Base-by-base conservation (phyloP, 1,140 invertebrate genomes). In the Drosophila azteca region DNA sequence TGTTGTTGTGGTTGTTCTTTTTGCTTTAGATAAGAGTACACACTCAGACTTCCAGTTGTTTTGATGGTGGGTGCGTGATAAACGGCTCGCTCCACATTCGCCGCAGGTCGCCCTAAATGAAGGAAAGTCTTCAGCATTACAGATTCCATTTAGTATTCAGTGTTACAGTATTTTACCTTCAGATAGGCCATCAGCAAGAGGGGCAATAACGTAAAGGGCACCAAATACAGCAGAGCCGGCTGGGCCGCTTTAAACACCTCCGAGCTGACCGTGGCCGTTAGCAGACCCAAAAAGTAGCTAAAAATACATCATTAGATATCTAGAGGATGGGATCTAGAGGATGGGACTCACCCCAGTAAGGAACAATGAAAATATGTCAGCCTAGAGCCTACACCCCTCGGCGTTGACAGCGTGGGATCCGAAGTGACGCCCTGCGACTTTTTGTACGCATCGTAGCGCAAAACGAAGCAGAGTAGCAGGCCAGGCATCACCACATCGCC, bases 401-500 rank as follows among this genome's bases (percentile, higher is more conserved):
- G 91, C 68, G 90, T 89, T 55, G 90, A 77, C 58, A 91, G 58
- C 52, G 79, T 90, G 61, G 89, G 87, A 77, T 91, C 92, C 52
- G 89, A 81, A 13, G 77, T 93, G 64, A 90, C 92, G 44, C 85
- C 90, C 50, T 92, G 90, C 41, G 96, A 95, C 91, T 98, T 98
- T 92, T 99, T 99, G 92, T 99, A 98, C 8, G 98, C 97, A 93
- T 99, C 98, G 91, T 99, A 99, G 17, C 96, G 94, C 65, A 99
- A 92, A 46, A 99, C 98, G 93, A 99, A 99, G 93, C 98, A 99
- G 64, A 99, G 93, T 70, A 99, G 90, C 20, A 99, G 93, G 4
- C 98, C 98, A n/a, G 98, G 98, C 98, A 99, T 99, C 15, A 99
- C 98, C 71, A 99, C 98, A 92, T 99, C 98, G 31, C 98, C 98